phyloP scores from a whole-genome alignment of 2,888 invertebrate species.

The Erebia ligea region DNA sequence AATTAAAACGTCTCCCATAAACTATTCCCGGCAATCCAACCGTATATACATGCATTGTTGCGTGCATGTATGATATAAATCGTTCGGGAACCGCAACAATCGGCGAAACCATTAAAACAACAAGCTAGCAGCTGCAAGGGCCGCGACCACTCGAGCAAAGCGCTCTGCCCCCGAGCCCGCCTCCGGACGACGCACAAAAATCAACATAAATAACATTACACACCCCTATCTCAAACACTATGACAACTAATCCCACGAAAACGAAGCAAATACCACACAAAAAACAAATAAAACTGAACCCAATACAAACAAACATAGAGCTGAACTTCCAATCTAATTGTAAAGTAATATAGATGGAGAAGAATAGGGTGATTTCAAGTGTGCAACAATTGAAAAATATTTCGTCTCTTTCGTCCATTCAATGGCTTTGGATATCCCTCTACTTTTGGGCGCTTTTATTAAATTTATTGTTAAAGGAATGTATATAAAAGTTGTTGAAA shows the following conservation, averaged over 20 bases:
- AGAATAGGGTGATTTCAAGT: slow-evolving; percentile 56
- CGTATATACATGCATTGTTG: slow-evolving; percentile 43
- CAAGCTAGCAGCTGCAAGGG: slow-evolving; percentile 72
- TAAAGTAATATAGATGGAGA: slow-evolving; percentile 46
- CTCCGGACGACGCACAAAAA: slow-evolving; percentile 75
- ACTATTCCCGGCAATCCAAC: slow-evolving; percentile 46
- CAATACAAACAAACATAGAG: slow-evolving; percentile 42
- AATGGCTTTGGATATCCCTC: slow-evolving; percentile 73
- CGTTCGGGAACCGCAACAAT: slow-evolving; percentile 63
- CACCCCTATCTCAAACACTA: slow-evolving; percentile 81
- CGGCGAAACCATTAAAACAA: slow-evolving; percentile 76
- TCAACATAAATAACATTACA: slow-evolving; percentile 83
- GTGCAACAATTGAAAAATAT: slow-evolving; percentile 83
- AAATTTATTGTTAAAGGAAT: slow-evolving; percentile 82
- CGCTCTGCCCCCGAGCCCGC: slow-evolving; percentile 76
- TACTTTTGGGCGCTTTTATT: slow-evolving; percentile 75
- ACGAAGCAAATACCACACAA: slow-evolving; percentile 44
- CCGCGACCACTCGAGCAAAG: slow-evolving; percentile 67
- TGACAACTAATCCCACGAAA: slow-evolving; percentile 52
- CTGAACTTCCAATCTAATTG: slow-evolving; percentile 39
- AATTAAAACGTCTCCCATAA: slow-evolving; percentile 68
- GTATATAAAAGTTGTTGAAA: slow-evolving; percentile 81
- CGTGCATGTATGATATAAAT: slow-evolving; percentile 66
- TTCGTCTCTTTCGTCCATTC: slow-evolving; percentile 80
- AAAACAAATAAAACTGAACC: slow-evolving; percentile 42